phyloP scores from a whole-genome alignment of 2,797 vertebrate species.

The Hippocampus kuda region DNA sequence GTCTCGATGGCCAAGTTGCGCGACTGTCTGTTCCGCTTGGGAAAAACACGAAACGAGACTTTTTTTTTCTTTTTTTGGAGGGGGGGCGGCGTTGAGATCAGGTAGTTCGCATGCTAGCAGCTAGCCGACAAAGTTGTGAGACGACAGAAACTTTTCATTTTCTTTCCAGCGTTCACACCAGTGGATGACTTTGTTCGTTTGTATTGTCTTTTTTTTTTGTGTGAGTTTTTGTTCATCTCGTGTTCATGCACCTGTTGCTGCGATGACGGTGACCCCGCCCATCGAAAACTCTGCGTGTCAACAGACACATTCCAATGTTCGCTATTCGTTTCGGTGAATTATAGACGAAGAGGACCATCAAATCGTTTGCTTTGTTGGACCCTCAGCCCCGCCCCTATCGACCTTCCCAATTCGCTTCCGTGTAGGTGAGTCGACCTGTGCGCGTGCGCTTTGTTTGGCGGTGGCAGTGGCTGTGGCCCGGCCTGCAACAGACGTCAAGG shows the following conservation, averaged over 20 bases:
- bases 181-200: neutral
- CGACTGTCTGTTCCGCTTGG: neutral
- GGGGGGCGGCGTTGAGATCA: neutral
- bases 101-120: conserved; percentile 18
- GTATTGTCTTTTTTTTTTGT: neutral
- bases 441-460: neutral
- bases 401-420: neutral
- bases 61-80: no score
- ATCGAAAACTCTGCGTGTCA: neutral
- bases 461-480: no score
- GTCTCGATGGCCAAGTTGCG: neutral
- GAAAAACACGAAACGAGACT: neutral
- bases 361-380: neutral
- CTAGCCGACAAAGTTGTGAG: neutral
- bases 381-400: neutral
- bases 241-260: neutral
- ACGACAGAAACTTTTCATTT: neutral
- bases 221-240: neutral
- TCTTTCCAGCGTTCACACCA: no score
- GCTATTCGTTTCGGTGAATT: no score
- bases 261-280: neutral
- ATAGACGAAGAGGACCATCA: no score
- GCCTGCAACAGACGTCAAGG: no score
- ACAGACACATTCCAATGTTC: no score
- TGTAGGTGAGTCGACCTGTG: neutral